These are phyloP conservation scores for Dermolepida albohirtum DNA, from an alignment of 2,888 invertebrate genomes.

Conservation along the genomic window DNA sequence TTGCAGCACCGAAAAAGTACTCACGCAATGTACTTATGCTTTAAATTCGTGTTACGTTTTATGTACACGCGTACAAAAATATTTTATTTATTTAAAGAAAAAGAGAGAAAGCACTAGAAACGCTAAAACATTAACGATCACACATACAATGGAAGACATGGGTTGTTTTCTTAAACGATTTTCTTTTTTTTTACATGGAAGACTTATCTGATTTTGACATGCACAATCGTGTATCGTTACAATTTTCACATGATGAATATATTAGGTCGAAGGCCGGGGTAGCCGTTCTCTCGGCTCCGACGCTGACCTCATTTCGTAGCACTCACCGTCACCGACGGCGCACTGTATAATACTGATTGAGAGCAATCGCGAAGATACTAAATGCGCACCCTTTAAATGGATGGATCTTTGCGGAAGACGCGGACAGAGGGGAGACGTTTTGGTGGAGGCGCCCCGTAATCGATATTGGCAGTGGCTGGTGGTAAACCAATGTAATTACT, in stretches of 20 bases:
- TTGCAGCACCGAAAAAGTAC: too few species aligned
- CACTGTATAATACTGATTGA: slow-evolving; percentile 5
- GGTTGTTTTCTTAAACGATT: slow-evolving; percentile 25
- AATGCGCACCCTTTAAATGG: slow-evolving; percentile 22
- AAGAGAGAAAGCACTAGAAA: slow-evolving; percentile 2
- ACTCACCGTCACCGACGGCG: not conserved
- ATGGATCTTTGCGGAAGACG: slow-evolving; percentile 49
- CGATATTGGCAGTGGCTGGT: slow-evolving; percentile 39
- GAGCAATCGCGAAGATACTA: not conserved
- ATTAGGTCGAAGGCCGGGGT: too few species aligned
- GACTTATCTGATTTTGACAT: slow-evolving; percentile 67
- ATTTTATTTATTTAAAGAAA: slow-evolving; percentile 4
- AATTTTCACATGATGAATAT: not conserved
- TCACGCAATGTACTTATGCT: too few species aligned
- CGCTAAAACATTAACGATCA: slow-evolving; percentile 16
- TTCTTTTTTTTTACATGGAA: slow-evolving; percentile 60
- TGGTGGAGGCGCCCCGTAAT: slow-evolving; percentile 46
- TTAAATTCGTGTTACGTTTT: too few species aligned
- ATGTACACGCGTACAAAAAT: not conserved
- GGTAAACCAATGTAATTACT: slow-evolving; percentile 32
- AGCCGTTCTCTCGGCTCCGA: too few species aligned
- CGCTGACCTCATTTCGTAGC: too few species aligned
- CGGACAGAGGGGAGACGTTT: slow-evolving; percentile 45
- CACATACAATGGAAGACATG: slow-evolving; percentile 36
- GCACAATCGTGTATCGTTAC: not conserved